phyloP scores from a whole-genome alignment of 2,888 invertebrate genomes.

The Orgyia antiqua region DNA sequence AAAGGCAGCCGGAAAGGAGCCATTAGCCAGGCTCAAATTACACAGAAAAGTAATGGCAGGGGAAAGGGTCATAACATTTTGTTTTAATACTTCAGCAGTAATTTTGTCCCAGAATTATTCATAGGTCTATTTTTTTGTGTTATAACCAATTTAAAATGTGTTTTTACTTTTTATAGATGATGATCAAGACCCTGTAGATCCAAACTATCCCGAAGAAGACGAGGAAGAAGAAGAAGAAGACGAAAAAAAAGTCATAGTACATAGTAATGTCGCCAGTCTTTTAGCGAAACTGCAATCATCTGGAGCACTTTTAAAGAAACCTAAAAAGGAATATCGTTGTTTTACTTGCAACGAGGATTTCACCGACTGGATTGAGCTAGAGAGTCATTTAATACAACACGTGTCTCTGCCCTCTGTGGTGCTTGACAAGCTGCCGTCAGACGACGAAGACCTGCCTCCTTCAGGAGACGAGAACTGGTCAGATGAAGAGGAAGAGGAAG shows the following conservation, averaged over 20 bases:
- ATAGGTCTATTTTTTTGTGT: no score
- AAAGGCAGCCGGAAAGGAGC: no score
- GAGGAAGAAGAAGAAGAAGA: conserved; percentile 27
- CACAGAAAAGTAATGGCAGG: no score
- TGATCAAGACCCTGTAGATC: conserved; percentile 35
- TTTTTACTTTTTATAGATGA: no score
- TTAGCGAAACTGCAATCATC: conserved; percentile 54
- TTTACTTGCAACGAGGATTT: conserved; percentile 74
- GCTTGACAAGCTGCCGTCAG: conserved; percentile 70
- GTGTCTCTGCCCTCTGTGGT: conserved; percentile 74
- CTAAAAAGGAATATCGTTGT: conserved; percentile 64
- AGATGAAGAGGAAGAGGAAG: conserved; percentile 59
- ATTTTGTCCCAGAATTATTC: no score
- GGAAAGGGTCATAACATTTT: no score
- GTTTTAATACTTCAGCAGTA: no score
- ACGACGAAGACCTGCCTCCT: conserved; percentile 63
- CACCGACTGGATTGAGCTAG: conserved; percentile 57
- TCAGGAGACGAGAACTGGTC: conserved; percentile 69
- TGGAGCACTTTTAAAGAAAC: conserved; percentile 40
- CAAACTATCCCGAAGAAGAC: conserved; percentile 28
- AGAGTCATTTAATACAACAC: conserved; percentile 75
- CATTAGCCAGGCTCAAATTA: no score
- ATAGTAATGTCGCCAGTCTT: conserved; percentile 49
- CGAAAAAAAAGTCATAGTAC: conserved; percentile 33
- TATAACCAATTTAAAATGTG: no score